Evolutionary conservation across 2,888 invertebrate genomes (phyloP), one percentile per base, ranked within the genome.

Genomic region (Brachylomia viminalis): DNA sequence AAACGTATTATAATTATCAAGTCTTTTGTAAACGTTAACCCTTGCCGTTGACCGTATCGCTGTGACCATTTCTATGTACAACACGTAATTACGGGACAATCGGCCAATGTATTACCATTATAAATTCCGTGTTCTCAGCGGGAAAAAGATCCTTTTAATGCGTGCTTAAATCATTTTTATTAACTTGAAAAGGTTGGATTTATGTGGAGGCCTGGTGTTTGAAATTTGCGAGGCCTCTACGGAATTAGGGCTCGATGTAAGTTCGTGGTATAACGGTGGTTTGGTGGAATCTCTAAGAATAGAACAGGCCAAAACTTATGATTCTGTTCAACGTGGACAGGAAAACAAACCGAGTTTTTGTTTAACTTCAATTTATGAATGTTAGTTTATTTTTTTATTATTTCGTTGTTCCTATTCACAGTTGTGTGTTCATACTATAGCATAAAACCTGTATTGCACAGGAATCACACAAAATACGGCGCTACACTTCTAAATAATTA

Each of bases 121-220:
- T 94, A 95, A 94, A 95, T 94, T 94, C 88, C 91, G 90, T 93
- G 92, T 93, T 93, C 92, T 93, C 91, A 90, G 91, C 91, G 90
- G 89, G 90, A 92, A 92, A 93, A 93, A 94, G 92, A 95, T 94
- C 92, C 93, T 93, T 94, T 94, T 95, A 95, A 95, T 95, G 95
- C 92, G 92, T 93, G 87, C 93, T 94, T 95, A 95, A 95, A 95
- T 95, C 95, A 95, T 95, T 95, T 95, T 95, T 95, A 95, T 95
- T 94, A 95, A 95, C 93, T 95, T 93, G 93, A 93, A 95, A 95
- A 95, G 95, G 95, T 95, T 93, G 93, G 91, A 95, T 95, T 95
- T 95, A 95, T 95, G 92, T 90, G 90, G 88, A 90, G 91, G 91
- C 91, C 92, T 92, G 93, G 88, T 90, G 92, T 89, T 90, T 92